Base-by-base conservation (phyloP, 2,888 invertebrate genomes). In the Hydraecia micacea region DNA sequence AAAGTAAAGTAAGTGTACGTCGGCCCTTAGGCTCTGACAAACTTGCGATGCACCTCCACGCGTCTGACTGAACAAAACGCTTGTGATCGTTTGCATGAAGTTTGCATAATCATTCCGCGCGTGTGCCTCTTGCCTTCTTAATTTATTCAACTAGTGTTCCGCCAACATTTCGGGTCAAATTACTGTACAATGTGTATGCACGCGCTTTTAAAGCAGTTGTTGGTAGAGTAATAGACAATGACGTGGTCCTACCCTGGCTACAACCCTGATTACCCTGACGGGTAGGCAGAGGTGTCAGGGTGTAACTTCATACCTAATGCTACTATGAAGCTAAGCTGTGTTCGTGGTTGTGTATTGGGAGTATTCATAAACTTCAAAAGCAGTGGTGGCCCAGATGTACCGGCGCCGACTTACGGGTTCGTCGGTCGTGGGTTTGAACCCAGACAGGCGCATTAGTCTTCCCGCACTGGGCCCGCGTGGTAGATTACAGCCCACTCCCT, bases 21-120 rank as follows among this genome's bases (percentile, higher is more conserved):
- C 18, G 7, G 46, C 42, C 11, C 18, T n/a, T n/a, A 42, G 28
- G 1, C 25, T 55, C 36, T 25, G 25, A 13, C 36, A 39, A 49
- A 28, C 28, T 49, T 49, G 1, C 25, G n/a, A 11, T 77, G 5
- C 28, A 25, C 28, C 46, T 8, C 18, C 28, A 18, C 28, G 28
- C 18, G n/a, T 60, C 32, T 32, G 32, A 32, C 8, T 18, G 18
- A 18, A 49, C 55, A 15, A 15, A 18, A 39, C 32, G n/a, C n/a
- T 60, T 46, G 11, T 65, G 25, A 42, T 36, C 15, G 32, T n/a
- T 15, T 63, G 28, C 42, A 78, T 32, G 21, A 63, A 55, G 32
- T 60, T 63, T 77, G 25, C 49, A 70, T 71, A 80, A 42, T n/a
- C 8, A 39, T 42, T 18, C 32, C 49, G 52, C 67, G 49, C 49